Evolutionary conservation across 2,797 vertebrate species (phyloP).

Genomic region (Dromococcyx pavoninus): DNA sequence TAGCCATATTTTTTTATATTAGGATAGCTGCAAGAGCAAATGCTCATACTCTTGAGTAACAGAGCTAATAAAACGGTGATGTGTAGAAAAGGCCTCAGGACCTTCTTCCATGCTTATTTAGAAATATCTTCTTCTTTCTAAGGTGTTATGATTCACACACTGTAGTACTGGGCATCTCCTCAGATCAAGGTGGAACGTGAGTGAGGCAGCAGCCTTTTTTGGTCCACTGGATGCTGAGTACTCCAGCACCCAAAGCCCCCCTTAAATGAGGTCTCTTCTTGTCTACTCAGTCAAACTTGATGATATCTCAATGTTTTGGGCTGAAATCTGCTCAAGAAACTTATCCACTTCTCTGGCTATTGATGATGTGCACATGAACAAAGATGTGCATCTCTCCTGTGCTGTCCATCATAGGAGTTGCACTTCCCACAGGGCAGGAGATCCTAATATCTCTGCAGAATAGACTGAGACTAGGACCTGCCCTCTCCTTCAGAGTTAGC

Average conservation of each 20-base stretch:
- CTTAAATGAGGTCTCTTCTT: not conserved
- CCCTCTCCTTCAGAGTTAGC: not conserved
- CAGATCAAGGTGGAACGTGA: accelerated
- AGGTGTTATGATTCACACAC: not conserved
- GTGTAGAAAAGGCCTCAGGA: not conserved
- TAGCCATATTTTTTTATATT: not conserved
- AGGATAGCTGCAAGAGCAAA: not conserved
- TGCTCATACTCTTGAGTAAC: not conserved
- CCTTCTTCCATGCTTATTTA: not conserved
- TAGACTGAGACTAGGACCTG: not conserved
- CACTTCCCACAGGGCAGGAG: not conserved
- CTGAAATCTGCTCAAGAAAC: not conserved
- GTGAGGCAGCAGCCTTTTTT: not conserved
- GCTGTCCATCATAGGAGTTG: not conserved
- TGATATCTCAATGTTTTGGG: not conserved
- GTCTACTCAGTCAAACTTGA: not conserved
- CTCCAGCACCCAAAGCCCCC: not conserved
- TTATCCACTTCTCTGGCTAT: not conserved
- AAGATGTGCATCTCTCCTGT: not conserved
- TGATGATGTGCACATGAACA: not conserved
- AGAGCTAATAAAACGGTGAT: not conserved
- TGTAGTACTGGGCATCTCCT: not conserved
- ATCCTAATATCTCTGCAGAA: not conserved
- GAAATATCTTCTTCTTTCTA: not conserved
- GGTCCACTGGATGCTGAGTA: not conserved